Conservation (phyloP, 2,113 vertebrate genomes). For the Phainopepla nitens region DNA sequence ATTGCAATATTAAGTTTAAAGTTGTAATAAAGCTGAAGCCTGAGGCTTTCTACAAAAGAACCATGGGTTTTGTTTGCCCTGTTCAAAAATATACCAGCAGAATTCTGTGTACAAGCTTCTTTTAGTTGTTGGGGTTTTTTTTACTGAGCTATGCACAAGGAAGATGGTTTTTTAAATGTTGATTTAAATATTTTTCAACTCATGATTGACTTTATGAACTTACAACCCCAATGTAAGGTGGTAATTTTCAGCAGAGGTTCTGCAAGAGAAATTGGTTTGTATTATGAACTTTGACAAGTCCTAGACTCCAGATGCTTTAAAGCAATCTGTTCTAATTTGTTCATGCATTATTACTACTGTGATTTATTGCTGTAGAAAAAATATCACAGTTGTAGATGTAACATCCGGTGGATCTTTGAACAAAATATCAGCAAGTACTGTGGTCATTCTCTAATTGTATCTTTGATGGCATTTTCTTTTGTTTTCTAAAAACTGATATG, state of each 20-base stretch:
- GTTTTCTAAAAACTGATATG: background rate
- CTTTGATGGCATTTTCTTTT: conserved; percentile 25
- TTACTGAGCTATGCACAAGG: background rate
- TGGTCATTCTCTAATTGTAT: background rate
- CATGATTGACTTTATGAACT: background rate
- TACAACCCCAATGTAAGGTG: accelerated
- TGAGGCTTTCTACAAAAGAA: background rate
- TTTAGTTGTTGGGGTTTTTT: background rate
- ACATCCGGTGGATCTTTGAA: background rate
- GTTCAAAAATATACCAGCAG: background rate
- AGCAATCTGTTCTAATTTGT: background rate
- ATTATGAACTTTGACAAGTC: background rate
- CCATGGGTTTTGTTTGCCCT: background rate
- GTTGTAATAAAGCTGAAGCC: background rate
- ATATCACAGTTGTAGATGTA: background rate
- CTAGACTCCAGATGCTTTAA: background rate
- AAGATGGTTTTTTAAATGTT: background rate
- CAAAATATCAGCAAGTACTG: background rate
- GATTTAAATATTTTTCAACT: background rate
- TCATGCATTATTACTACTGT: background rate
- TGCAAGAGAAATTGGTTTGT: background rate
- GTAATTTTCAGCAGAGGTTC: background rate
- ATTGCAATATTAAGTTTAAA: background rate
- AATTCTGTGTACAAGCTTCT: background rate
- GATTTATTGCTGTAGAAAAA: conserved; percentile 21